Evolutionary conservation across 2,888 invertebrate species (phyloP), one percentile per base, ranked within the genome.

Genomic region (Trissolcus japonicus): DNA sequence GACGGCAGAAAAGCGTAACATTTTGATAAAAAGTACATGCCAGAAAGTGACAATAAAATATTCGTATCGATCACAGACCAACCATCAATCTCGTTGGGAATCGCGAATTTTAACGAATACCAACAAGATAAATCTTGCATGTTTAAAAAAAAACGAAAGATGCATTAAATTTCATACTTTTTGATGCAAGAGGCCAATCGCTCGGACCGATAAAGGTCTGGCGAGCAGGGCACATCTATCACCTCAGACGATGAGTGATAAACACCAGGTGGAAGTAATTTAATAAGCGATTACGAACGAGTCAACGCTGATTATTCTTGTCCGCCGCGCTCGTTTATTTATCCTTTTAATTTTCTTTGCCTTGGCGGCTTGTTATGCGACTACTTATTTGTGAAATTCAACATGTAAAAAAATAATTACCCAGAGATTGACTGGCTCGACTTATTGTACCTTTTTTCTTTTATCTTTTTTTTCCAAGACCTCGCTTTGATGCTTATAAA

Each of bases 251-350:
- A 46, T 16, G 62, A 67, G 74, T 74, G 74, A 67, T 74, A 74
- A 74, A 74, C 67, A 74, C 74, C 35, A 48, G 74, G 61, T 74
- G 48, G 57, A 74, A 57, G 67, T 74, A 74, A 74, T 74, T 74
- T 67, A 67, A 74, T 74, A 67, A 74, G 57, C 62, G 67, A 74
- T 73, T 73, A 73, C 66, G 55, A 61, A 50, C 48, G 55, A 17
- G 41, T 46, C 60, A 29, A 41, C 19, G 41, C 59, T 43, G 60
- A 72, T 72, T 72, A 65, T 65, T 72, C 65, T 35, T 41, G 21
- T 17, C 46, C 43, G 35, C 57, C 9, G 11, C 21, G 19, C 40
- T 25, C 51, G 9, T 9, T 43, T 63, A 53, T 21, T 68, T 29
- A 62, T 14, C 51, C 21, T n/a, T 62, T 66, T 55, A 6, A 16